Conservation (phyloP, 2,113 vertebrate genomes). For the Apus apus region DNA sequence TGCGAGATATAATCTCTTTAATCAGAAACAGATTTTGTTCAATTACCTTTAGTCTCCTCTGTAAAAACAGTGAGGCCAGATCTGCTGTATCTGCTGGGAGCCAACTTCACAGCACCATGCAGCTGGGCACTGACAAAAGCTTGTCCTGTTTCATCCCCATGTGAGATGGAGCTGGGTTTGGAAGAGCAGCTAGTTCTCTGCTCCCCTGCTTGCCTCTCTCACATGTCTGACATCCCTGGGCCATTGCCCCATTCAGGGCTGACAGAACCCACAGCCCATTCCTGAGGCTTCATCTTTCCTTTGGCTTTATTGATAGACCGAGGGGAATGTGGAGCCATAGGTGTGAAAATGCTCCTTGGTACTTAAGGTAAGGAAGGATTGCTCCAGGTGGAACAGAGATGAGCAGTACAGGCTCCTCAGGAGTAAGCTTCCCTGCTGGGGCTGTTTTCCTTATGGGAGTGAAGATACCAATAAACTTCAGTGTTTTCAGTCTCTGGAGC, state of each 20-base stretch:
- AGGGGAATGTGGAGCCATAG: accelerated
- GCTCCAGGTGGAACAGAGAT: accelerated
- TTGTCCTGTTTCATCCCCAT: accelerated
- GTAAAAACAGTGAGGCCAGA: neutral
- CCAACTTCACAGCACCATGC: accelerated
- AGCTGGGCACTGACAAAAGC: neutral
- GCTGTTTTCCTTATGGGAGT: neutral
- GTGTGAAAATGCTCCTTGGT: neutral
- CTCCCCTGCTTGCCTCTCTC: neutral
- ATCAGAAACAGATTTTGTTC: conserved; percentile 50
- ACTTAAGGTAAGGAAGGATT: accelerated
- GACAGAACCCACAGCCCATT: accelerated
- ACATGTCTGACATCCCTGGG: neutral
- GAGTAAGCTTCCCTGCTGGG: neutral
- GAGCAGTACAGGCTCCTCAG: neutral
- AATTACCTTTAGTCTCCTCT: neutral
- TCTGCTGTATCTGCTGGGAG: neutral
- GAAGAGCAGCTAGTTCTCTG: neutral
- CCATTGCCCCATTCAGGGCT: neutral
- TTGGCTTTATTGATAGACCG: accelerated
- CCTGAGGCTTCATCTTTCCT: neutral
- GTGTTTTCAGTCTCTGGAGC: neutral
- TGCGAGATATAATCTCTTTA: conserved; percentile 44
- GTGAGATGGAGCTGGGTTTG: neutral
- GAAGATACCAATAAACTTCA: neutral